Evolutionary conservation across 1,140 invertebrate genomes (phyloP).

Genomic region (Drepana arcuata): DNA sequence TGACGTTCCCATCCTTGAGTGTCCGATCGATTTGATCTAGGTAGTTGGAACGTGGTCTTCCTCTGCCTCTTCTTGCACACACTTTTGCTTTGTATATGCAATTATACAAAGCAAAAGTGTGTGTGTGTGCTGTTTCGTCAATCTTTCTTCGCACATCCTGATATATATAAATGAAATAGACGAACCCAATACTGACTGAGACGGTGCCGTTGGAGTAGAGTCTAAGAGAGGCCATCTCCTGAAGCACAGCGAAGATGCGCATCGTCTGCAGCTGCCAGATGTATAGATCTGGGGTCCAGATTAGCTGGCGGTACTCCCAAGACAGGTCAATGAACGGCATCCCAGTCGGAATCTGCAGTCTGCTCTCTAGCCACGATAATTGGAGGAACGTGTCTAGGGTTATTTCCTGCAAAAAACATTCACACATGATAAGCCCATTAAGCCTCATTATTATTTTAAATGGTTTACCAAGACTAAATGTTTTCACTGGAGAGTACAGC

Average conservation of each 20-base stretch:
- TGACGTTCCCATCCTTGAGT: too few relatives aligned
- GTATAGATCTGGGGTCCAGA: constrained; percentile 75
- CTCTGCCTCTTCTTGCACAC: too few relatives aligned
- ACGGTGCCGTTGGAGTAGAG: constrained; percentile 74
- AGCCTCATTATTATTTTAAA: too few relatives aligned
- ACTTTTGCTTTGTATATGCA: too few relatives aligned
- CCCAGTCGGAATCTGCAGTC: constrained; percentile 59
- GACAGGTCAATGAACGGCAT: constrained; percentile 72
- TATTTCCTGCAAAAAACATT: constrained; percentile 66
- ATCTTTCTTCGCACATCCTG: too few relatives aligned
- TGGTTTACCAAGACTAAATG: background rate
- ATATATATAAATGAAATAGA: constrained; percentile 25
- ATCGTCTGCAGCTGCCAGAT: constrained; percentile 74
- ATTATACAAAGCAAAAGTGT: too few relatives aligned
- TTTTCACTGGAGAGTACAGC: too few relatives aligned
- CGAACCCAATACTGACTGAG: constrained; percentile 74
- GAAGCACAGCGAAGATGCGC: constrained; percentile 72
- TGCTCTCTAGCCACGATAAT: constrained; percentile 73
- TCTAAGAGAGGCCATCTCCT: constrained; percentile 74
- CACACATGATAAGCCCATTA: too few relatives aligned
- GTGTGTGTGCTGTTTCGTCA: too few relatives aligned
- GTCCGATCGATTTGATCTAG: too few relatives aligned
- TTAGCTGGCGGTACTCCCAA: constrained; percentile 73
- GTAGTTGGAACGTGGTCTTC: too few relatives aligned
- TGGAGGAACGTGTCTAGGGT: constrained; percentile 75